Base-by-base conservation (phyloP, 2,888 invertebrate species). In the Julus scanicus region DNA sequence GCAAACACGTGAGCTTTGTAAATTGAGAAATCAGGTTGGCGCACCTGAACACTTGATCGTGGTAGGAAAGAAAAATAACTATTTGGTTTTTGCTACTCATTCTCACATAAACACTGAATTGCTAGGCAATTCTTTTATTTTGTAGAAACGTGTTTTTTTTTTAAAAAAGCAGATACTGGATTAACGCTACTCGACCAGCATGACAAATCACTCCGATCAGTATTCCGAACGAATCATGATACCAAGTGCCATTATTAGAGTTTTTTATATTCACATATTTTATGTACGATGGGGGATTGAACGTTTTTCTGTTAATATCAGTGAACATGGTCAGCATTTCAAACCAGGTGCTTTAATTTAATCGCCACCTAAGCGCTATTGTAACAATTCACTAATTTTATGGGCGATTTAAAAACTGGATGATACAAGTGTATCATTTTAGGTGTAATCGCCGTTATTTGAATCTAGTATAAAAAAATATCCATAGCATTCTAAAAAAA, bases 181-280 rank as follows among this genome's bases (percentile, higher is more conserved):
- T 63, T 63, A 63, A 63, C 20, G 63, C 63, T 71, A n/a, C 71
- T 29, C 8, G 13, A 20, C 29, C 71, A 29, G 29, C 29, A 71
- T 63, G 29, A 71, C 63, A 63, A 63, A n/a, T 71, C 71, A 71
- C 71, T 71, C 71, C 71, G 29, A 71, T 71, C 71, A 71, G 71
- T 71, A 71, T 71, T 71, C 71, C 71, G n/a, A 63, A 71, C n/a
- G 71, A 71, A 71, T 71, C 29, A 71, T 29, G 71, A 71, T 71
- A 71, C 29, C 71, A 71, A 71, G 71, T 71, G 71, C 71, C 71
- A 71, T 71, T 71, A 71, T 71, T 71, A 71, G 29, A 71, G 71
- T 71, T 71, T 53, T 71, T 71, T 71, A 71, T 71, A 71, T 71
- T 71, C 71, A 71, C 53, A 71, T 71, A 71, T 71, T 71, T 71